phyloP scores from a whole-genome alignment of 2,888 invertebrate genomes.

The Glyphotaelius pellucidus region DNA sequence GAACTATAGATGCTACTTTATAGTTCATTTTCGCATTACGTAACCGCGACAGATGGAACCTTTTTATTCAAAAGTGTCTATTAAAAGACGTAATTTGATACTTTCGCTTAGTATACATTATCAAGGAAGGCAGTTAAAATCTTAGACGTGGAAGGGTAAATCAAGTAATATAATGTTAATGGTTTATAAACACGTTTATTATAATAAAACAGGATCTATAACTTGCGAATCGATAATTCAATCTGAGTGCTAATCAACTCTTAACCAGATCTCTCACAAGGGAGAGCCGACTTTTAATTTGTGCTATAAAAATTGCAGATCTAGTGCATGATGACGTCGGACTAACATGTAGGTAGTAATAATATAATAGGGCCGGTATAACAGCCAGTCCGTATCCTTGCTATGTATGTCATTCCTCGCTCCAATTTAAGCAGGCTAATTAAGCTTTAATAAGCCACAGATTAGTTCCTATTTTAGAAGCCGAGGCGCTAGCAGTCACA shows the following conservation, averaged over 20 bases:
- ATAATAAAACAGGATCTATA: neutral
- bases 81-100: too few species aligned
- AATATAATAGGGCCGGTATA: neutral
- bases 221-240: neutral
- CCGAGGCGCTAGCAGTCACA: too few species aligned
- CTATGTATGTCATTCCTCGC: too few species aligned
- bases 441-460: too few species aligned
- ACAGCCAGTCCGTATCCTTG: too few species aligned
- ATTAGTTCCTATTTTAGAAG: too few species aligned
- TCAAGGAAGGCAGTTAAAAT: neutral
- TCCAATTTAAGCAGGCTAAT: too few species aligned
- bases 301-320: neutral
- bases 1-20: too few species aligned
- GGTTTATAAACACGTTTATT: neutral
- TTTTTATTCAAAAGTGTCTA: too few species aligned
- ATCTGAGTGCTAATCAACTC: neutral
- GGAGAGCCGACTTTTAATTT: neutral
- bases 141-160: neutral
- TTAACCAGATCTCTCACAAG: neutral
- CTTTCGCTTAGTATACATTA: neutral
- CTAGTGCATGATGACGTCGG: neutral
- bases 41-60: too few species aligned
- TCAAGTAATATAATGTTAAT: neutral
- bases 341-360: neutral
- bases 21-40: too few species aligned